phyloP scores from a whole-genome alignment of 2,113 vertebrate species.

The Globicephala melas region DNA sequence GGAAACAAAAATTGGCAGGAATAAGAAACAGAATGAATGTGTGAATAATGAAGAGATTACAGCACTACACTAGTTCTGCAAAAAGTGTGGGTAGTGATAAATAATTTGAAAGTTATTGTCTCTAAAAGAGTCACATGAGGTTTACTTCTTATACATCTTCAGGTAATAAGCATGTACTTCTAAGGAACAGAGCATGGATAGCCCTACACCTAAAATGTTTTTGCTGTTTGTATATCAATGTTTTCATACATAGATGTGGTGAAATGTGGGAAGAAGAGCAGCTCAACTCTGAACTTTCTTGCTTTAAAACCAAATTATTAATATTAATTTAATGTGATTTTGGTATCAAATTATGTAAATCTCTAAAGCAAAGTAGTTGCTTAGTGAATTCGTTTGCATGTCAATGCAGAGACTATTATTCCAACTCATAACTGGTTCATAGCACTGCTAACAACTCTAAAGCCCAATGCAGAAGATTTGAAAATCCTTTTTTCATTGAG shows the following conservation, averaged over 20 bases:
- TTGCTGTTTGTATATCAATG: not conserved
- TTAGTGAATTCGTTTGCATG: slow-evolving; percentile 61
- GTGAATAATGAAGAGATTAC: not conserved
- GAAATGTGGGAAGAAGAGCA: not conserved
- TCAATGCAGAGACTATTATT: slow-evolving; percentile 50
- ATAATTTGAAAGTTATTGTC: not conserved
- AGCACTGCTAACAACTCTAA: not conserved
- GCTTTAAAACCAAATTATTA: slow-evolving; percentile 31
- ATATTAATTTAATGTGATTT: slow-evolving; percentile 57
- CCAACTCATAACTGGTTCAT: slow-evolving; percentile 34
- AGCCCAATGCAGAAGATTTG: slow-evolving; percentile 46
- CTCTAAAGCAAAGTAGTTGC: slow-evolving; percentile 67
- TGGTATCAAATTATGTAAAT: slow-evolving; percentile 49
- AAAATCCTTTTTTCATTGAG: slow-evolving; percentile 10
- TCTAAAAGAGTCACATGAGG: not conserved
- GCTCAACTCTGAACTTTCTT: slow-evolving; percentile 35
- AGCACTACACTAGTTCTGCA: not conserved
- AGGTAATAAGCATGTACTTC: not conserved
- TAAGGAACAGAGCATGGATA: not conserved
- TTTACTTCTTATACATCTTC: not conserved
- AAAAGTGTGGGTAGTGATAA: not conserved
- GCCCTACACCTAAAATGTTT: not conserved
- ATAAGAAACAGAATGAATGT: not conserved
- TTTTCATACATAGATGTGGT: not conserved
- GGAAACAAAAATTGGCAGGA: slow-evolving; percentile 23